Evolutionary conservation across 1,140 invertebrate species (phyloP).

Genomic region (Lucilia cuprina): DNA sequence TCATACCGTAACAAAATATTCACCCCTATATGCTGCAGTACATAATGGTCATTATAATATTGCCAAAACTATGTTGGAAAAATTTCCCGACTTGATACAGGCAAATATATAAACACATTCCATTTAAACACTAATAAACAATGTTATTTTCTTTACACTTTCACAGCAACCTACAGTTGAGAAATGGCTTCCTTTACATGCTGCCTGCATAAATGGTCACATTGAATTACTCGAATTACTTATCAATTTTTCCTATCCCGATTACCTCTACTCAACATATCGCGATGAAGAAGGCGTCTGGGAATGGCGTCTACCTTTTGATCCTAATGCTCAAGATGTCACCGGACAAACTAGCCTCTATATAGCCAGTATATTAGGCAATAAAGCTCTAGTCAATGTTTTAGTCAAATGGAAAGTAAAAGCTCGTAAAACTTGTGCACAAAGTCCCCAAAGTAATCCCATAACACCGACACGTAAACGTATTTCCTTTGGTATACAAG

Average conservation of each 20-base stretch:
- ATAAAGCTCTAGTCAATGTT: slow-evolving; percentile 79
- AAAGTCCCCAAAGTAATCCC: slow-evolving; percentile 45
- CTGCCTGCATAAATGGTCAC: slow-evolving; percentile 89
- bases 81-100: slow-evolving; percentile 75
- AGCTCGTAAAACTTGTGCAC: slow-evolving; percentile 65
- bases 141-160: background rate
- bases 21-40: slow-evolving; percentile 90
- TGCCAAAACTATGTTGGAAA: slow-evolving; percentile 76
- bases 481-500: slow-evolving; percentile 87
- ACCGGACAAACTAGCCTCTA: slow-evolving; percentile 90
- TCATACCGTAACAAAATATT: slow-evolving; percentile 89
- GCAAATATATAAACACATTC: slow-evolving; percentile 52
- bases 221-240: slow-evolving; percentile 77
- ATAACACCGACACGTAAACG: slow-evolving; percentile 70
- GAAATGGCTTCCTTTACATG: slow-evolving; percentile 91
- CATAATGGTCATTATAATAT: slow-evolving; percentile 86
- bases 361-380: slow-evolving; percentile 84
- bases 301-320: slow-evolving; percentile 87
- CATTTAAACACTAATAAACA: too few species aligned
- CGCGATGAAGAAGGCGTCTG: slow-evolving; percentile 76
- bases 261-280: slow-evolving; percentile 71
- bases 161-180: slow-evolving; percentile 76
- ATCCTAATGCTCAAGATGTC: slow-evolving; percentile 88
- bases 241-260: slow-evolving; percentile 84
- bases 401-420: slow-evolving; percentile 79